Evolutionary conservation across 2,888 invertebrate genomes (phyloP).

Genomic region (Drosophila stalkeri): DNA sequence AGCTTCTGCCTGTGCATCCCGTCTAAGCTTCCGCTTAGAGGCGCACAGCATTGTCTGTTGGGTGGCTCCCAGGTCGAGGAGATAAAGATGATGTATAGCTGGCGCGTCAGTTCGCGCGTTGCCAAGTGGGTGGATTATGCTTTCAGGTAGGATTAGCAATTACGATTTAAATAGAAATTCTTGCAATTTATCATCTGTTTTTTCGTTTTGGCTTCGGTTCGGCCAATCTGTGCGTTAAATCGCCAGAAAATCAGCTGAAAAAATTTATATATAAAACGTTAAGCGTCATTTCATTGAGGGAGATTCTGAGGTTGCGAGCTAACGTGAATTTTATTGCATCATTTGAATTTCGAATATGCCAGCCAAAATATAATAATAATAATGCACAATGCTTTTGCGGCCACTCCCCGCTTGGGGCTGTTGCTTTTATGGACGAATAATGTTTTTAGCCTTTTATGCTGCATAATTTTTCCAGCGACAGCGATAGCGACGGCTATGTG

Average conservation of each 20-base stretch:
- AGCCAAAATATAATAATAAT: conserved; percentile 35
- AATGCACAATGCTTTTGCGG: conserved; percentile 37
- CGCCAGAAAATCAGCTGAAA: conserved; percentile 53
- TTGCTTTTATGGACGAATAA: conserved; percentile 64
- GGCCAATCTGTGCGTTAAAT: conserved; percentile 57
- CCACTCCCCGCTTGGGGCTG: conserved; percentile 41
- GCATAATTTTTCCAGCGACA: conserved; percentile 60
- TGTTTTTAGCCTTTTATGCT: conserved; percentile 59
- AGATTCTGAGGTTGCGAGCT: conserved; percentile 3
- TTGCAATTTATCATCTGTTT: conserved; percentile 71
- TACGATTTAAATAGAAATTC: conserved; percentile 79
- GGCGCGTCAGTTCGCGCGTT: conserved; percentile 47
- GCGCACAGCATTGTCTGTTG: conserved; percentile 52
- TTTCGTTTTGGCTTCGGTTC: conserved; percentile 26
- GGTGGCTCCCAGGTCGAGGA: conserved; percentile 40
- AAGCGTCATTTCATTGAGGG: conserved; percentile 28
- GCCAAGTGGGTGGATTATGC: conserved; percentile 81
- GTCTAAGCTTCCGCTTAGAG: conserved; percentile 25
- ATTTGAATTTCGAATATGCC: conserved; percentile 58
- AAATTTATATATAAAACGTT: conserved; percentile 30
- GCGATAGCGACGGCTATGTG: conserved; percentile 2
- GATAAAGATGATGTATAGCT: conserved; percentile 80
- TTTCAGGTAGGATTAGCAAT: conserved; percentile 82
- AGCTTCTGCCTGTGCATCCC: neutral
- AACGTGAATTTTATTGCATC: conserved; percentile 72